Percentiles rank a stretch among this genome's conserved stretches.
phyloP scores from a whole-genome alignment of 2,888 invertebrate species.

The Eupithecia insigniata region DNA sequence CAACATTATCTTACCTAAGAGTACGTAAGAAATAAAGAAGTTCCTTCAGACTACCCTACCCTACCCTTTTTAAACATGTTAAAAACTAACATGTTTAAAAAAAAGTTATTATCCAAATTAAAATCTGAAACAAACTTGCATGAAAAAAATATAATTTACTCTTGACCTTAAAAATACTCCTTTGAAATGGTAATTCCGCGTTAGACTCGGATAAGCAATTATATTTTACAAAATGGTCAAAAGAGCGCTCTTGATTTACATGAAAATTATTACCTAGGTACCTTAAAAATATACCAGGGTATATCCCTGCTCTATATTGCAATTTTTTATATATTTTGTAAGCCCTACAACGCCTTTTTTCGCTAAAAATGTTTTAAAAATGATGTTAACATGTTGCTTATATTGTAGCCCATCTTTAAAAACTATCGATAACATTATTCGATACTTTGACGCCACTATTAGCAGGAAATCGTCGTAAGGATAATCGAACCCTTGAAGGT shows the following conservation, averaged over 20 bases:
- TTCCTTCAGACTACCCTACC: background rate
- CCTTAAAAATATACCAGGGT: background rate
- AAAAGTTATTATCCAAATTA: background rate
- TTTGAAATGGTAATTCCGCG: slow-evolving; percentile 45
- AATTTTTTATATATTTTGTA: no score
- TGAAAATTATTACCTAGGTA: background rate
- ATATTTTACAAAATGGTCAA: slow-evolving; percentile 34
- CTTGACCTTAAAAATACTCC: slow-evolving; percentile 17
- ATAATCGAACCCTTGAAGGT: slow-evolving; percentile 3
- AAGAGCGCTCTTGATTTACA: slow-evolving; percentile 12
- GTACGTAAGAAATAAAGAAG: background rate
- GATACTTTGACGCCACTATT: slow-evolving; percentile 1
- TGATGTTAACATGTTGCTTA: no score
- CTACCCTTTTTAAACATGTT: no score
- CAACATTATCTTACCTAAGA: background rate
- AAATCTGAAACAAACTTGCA: background rate
- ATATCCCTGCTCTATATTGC: no score
- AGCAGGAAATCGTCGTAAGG: background rate
- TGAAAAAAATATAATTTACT: background rate
- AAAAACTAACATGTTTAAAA: background rate
- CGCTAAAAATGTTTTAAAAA: no score
- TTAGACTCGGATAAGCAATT: slow-evolving; percentile 39
- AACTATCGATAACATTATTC: slow-evolving; percentile 17
- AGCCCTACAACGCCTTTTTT: no score
- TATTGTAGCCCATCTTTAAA: background rate